These are phyloP conservation scores for Copidosoma floridanum DNA, from an alignment of 1,140 invertebrate genomes.

Conservation along the genomic window DNA sequence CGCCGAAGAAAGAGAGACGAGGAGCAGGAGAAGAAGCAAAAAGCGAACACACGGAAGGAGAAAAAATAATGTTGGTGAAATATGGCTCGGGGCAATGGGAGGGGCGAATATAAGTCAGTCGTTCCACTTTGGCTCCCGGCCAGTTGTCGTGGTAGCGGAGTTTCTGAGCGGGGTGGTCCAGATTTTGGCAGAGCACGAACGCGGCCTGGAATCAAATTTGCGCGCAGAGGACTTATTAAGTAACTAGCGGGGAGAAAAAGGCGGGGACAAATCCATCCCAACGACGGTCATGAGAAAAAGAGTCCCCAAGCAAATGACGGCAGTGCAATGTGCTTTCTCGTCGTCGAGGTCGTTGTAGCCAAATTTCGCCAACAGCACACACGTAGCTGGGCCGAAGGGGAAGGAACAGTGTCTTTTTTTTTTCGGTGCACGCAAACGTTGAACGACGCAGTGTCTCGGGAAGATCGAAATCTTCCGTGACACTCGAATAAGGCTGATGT, in stretches of 20 bases:
- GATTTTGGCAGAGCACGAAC: slow-evolving; percentile 9
- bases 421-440: slow-evolving; percentile 15
- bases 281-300: too few relatives aligned
- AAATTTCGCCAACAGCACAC: background rate
- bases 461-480: slow-evolving; percentile 24
- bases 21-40: background rate
- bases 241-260: background rate
- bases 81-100: slow-evolving; percentile 5
- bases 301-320: background rate
- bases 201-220: slow-evolving; percentile 7
- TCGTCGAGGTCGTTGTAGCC: too few relatives aligned
- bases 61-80: slow-evolving; percentile 10
- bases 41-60: background rate
- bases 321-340: background rate
- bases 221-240: background rate
- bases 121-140: slow-evolving; percentile 10
- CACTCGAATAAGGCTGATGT: background rate
- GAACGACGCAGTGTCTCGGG: slow-evolving; percentile 17
- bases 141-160: background rate
- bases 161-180: too few relatives aligned
- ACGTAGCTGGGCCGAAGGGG: background rate
- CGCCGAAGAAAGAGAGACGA: background rate
- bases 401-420: too few relatives aligned
- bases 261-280: background rate
- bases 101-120: background rate